Evolutionary conservation across 1,140 invertebrate genomes (phyloP), one percentile per base, ranked within the genome.

Genomic region (Gerris buenoi): DNA sequence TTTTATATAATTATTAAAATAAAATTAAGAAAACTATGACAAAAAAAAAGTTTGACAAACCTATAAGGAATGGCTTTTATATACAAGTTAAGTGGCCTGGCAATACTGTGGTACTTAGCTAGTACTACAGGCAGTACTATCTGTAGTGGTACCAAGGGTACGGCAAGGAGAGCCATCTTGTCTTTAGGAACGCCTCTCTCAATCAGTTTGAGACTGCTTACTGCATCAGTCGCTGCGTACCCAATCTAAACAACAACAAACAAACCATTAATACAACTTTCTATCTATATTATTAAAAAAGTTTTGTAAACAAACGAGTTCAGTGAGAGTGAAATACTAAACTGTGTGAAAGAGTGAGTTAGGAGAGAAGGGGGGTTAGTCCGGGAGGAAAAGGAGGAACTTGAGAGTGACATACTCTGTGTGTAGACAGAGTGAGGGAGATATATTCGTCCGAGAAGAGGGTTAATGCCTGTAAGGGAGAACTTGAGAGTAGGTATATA

Each of bases 131-230:
- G 96, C 71, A 99, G 80, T 29, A 97, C 77, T 63, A 99, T 93
- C 80, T 99, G 96, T 27, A 99, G 79, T 15, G 96, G 96, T 60
- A 97, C 88, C 74, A 98, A 79, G 5, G 95, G 94, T 22, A 98
- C 85, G 13, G 90, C 89, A 73, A 99, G 80, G 57, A 98, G 77
- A 0, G 95, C 97, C 62, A 99, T 78, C 70, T 92, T 88, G 76
- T 98, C 95, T 75, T 96, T 97, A 0, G 94, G 93, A 59, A 99
- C 89, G 27, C 97, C 97, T 63, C 86, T 86, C 78, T 98, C 96
- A 5, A 97, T 88, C 25, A 98, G 79, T 80, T 99, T 99, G 63
- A 99, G 81, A 28, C 89, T 88, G 23, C 95, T 95, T 0, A 98
- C 91, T 27, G 90, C 86, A 81, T 99, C 97, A 70, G 90, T 88